Percentiles rank a stretch among this genome's conserved stretches.
phyloP scores from a whole-genome alignment of 2,888 invertebrate genomes.

The Plebejus anna region DNA sequence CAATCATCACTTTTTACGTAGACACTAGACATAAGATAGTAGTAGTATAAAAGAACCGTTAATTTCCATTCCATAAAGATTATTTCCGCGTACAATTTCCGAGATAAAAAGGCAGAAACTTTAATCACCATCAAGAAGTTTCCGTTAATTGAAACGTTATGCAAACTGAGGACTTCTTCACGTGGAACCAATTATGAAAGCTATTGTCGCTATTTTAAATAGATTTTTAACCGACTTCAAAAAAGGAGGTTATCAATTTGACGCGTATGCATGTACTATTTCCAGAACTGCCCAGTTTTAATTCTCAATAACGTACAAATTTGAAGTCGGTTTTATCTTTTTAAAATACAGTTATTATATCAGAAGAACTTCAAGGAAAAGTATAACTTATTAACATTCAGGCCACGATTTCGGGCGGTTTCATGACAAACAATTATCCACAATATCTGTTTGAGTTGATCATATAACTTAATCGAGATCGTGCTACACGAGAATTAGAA shows the following conservation, averaged over 20 bases:
- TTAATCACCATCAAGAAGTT: not conserved
- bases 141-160: constrained; percentile 5
- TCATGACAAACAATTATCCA: not conserved
- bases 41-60: not conserved
- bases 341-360: not conserved
- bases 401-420: not conserved
- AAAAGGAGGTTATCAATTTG: too few species aligned
- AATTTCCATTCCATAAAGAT: not conserved
- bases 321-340: too few species aligned
- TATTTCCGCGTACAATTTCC: not conserved
- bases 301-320: too few species aligned
- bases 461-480: not conserved
- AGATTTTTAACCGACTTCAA: not conserved
- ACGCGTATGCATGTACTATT: too few species aligned
- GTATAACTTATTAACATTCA: not conserved
- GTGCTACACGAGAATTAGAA: too few species aligned
- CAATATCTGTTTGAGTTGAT: not conserved
- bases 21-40: too few species aligned
- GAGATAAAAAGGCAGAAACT: not conserved
- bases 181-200: not conserved
- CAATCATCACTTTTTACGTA: too few species aligned
- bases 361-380: not conserved
- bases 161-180: not conserved
- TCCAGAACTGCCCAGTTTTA: too few species aligned
- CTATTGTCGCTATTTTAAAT: not conserved